Evolutionary conservation across 2,888 invertebrate species (phyloP).

Genomic region (Notocelia uddmanniana): DNA sequence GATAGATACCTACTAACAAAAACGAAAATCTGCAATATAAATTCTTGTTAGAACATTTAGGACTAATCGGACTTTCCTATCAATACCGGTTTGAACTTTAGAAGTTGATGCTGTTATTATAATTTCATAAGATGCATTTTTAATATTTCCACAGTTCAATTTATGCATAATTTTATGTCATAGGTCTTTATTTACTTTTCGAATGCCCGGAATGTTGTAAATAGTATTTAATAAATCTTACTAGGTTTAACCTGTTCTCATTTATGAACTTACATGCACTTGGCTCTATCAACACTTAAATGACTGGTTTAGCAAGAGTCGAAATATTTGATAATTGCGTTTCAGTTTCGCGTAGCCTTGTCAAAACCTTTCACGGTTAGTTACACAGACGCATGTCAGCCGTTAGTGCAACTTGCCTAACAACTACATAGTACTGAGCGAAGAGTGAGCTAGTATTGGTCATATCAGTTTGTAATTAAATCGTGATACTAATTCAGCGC

Average conservation of each 20-base stretch:
- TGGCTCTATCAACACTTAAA: slow-evolving; percentile 7
- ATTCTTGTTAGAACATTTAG: too few relatives aligned
- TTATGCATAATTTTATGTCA: too few relatives aligned
- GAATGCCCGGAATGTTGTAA: neutral
- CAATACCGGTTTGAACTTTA: neutral
- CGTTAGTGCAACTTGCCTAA: slow-evolving; percentile 9
- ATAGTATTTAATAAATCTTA: neutral
- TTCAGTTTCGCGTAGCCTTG: slow-evolving; percentile 53
- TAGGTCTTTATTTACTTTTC: too few relatives aligned
- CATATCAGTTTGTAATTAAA: neutral
- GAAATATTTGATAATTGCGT: slow-evolving; percentile 57
- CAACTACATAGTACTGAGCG: neutral
- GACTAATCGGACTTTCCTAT: too few relatives aligned
- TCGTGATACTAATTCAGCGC: neutral
- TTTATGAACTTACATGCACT: neutral
- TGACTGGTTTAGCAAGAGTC: slow-evolving; percentile 12
- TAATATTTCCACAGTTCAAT: neutral
- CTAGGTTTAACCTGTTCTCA: neutral
- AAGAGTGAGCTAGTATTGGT: neutral
- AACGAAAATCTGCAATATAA: neutral
- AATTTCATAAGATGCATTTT: neutral
- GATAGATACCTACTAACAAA: neutral
- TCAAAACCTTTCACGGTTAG: slow-evolving; percentile 50
- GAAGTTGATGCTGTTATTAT: neutral
- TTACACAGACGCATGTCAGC: slow-evolving; percentile 37